phyloP scores from a whole-genome alignment of 2,888 invertebrate genomes.

The Pherbina coryleti region DNA sequence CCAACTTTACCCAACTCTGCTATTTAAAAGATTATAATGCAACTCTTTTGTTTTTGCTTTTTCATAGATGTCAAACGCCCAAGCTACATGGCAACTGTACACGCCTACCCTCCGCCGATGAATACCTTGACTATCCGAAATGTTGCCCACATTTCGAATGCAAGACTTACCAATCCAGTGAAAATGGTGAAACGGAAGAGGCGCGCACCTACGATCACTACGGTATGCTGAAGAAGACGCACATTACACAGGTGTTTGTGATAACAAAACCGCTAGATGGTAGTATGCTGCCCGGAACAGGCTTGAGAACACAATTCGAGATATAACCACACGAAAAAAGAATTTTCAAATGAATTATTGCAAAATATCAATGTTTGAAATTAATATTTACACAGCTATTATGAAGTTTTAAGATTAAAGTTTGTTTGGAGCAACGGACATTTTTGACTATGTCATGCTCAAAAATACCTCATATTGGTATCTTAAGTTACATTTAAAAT shows the following conservation, averaged over 20 bases:
- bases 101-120: slow-evolving; percentile 53
- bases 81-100: slow-evolving; percentile 58
- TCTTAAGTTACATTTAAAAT: too few relatives aligned
- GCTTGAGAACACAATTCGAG: slow-evolving; percentile 20
- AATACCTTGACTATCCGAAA: slow-evolving; percentile 60
- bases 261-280: background rate
- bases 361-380: too few relatives aligned
- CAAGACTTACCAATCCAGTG: slow-evolving; percentile 52
- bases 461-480: too few relatives aligned
- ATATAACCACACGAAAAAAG: background rate
- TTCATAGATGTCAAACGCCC: slow-evolving; percentile 61
- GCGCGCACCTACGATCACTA: slow-evolving; percentile 62
- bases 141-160: slow-evolving; percentile 66
- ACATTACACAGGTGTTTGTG: slow-evolving; percentile 54
- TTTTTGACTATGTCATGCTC: too few relatives aligned
- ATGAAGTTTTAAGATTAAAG: too few relatives aligned
- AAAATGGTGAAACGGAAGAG: slow-evolving; percentile 56
- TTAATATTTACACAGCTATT: too few relatives aligned
- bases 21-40: too few relatives aligned
- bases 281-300: background rate
- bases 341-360: too few relatives aligned
- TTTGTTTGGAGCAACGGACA: too few relatives aligned
- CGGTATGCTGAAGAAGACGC: slow-evolving; percentile 58
- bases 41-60: background rate
- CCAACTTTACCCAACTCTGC: too few relatives aligned